Evolutionary conservation across 1,140 invertebrate genomes (phyloP).

Genomic region (Plectrocnemia conspersa): DNA sequence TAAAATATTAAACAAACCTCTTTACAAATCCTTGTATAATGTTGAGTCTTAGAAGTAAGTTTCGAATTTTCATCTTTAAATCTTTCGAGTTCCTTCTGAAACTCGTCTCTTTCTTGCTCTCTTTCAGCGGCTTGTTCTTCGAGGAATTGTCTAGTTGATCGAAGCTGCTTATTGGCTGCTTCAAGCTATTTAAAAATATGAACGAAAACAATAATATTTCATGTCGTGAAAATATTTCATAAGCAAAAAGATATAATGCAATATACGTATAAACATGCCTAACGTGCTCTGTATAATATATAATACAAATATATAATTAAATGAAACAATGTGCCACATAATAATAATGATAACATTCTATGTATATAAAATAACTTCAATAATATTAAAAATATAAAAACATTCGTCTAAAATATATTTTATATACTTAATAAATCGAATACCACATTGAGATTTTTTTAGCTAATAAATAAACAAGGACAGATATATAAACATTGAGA

Average conservation of each 20-base stretch:
- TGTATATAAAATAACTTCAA: too few relatives aligned
- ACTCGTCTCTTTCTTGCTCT: constrained; percentile 74
- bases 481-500: too few relatives aligned
- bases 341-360: too few relatives aligned
- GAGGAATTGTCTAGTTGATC: constrained; percentile 66
- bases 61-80: constrained; percentile 60
- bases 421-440: too few relatives aligned
- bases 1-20: constrained; percentile 42
- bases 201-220: neutral
- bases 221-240: neutral
- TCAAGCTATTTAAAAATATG: constrained; percentile 56
- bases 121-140: constrained; percentile 76
- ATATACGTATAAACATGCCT: neutral
- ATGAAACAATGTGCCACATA: neutral
- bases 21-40: constrained; percentile 51
- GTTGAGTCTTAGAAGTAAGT: constrained; percentile 56
- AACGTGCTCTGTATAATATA: neutral
- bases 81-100: constrained; percentile 55
- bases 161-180: constrained; percentile 73
- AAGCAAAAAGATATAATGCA: neutral
- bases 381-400: too few relatives aligned
- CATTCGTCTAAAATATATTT: too few relatives aligned
- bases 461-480: too few relatives aligned
- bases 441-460: too few relatives aligned
- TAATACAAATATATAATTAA: neutral